phyloP scores from a whole-genome alignment of 1,140 invertebrate genomes.

The Cyphomyrmex costatus region DNA sequence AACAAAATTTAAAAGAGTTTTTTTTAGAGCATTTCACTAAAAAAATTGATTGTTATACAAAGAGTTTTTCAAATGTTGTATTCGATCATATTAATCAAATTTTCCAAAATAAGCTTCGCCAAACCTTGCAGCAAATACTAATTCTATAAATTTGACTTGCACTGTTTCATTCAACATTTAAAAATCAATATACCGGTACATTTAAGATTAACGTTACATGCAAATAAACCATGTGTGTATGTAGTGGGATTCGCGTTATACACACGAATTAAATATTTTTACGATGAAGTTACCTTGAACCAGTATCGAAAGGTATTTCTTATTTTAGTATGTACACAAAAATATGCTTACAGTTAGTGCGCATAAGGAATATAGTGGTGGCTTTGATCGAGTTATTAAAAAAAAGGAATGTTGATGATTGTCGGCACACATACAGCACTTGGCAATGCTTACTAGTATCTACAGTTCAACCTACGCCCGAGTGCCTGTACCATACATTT shows the following conservation, averaged over 20 bases:
- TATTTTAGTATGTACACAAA: slow-evolving; percentile 69
- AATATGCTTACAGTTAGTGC: slow-evolving; percentile 79
- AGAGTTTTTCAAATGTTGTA: neutral
- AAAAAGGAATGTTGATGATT: slow-evolving; percentile 86
- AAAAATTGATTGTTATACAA: too few species aligned
- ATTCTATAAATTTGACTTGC: slow-evolving; percentile 7
- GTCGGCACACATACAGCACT: slow-evolving; percentile 87
- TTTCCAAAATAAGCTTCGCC: slow-evolving; percentile 12
- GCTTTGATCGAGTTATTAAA: slow-evolving; percentile 79
- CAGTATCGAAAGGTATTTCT: slow-evolving; percentile 69
- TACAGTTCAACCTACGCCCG: slow-evolving; percentile 84
- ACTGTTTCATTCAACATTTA: slow-evolving; percentile 16
- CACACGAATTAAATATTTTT: slow-evolving; percentile 44
- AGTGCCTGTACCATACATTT: slow-evolving; percentile 84
- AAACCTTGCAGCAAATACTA: slow-evolving; percentile 17
- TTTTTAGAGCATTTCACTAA: too few species aligned
- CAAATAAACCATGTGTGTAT: slow-evolving; percentile 62
- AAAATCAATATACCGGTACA: slow-evolving; percentile 14
- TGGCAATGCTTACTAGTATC: slow-evolving; percentile 86
- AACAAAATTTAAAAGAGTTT: neutral
- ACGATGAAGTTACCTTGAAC: slow-evolving; percentile 68
- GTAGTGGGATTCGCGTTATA: slow-evolving; percentile 38
- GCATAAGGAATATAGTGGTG: slow-evolving; percentile 79
- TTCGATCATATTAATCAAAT: neutral
- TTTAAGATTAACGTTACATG: slow-evolving; percentile 73